Conservation (phyloP, 53 echinoderm and acorn worm species). For the Actinopyga echinites region DNA sequence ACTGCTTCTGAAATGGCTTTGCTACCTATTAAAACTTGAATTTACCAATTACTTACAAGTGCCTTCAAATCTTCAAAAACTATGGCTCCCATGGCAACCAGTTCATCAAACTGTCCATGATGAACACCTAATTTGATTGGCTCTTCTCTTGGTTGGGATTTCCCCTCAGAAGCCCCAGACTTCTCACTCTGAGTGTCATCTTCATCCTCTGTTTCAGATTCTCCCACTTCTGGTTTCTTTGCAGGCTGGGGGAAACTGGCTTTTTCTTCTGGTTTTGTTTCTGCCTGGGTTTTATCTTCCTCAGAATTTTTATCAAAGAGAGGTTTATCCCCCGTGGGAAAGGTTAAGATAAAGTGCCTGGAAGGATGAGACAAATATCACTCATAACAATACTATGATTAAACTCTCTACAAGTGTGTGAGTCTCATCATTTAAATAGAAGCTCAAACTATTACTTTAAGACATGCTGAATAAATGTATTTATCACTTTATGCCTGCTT, state of each 20-base stretch:
- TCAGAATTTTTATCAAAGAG: background rate
- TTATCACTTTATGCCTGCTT: no score
- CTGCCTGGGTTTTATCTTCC: background rate
- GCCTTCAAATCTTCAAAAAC: slow-evolving; percentile 77
- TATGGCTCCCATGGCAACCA: slow-evolving; percentile 87
- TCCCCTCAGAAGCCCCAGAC: slow-evolving; percentile 55
- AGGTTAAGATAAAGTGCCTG: slow-evolving; percentile 25
- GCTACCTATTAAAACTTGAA: no score
- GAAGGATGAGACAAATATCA: background rate
- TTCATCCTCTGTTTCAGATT: background rate
- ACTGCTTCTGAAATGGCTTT: no score
- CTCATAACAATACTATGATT: no score
- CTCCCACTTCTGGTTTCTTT: background rate
- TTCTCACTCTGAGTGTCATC: slow-evolving; percentile 55
- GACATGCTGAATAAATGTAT: no score
- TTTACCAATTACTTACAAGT: slow-evolving; percentile 56
- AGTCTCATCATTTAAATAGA: no score
- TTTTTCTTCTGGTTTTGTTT: background rate
- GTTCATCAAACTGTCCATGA: slow-evolving; percentile 83
- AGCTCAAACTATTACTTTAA: no score
- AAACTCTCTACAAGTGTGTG: no score
- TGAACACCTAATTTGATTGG: slow-evolving; percentile 81
- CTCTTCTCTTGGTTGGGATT: slow-evolving; percentile 58
- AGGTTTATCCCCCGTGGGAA: slow-evolving; percentile 1
- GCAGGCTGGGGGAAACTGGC: background rate